Conservation (phyloP, 37 sponge, comb jelly and placozoan genomes). For the Agelas oroides region DNA sequence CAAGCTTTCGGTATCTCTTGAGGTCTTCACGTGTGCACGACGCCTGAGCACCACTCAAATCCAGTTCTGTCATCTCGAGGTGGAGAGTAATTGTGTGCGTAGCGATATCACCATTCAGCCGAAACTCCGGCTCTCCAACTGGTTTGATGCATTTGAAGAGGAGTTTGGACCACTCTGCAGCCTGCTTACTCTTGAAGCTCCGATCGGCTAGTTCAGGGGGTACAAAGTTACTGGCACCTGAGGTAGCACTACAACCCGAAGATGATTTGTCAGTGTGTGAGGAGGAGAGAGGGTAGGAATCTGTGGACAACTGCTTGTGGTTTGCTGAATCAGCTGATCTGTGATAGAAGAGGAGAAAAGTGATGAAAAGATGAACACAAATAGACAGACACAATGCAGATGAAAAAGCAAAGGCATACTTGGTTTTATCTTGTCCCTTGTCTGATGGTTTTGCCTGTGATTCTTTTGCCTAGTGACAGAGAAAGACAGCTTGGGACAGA, state of each 20-base stretch:
- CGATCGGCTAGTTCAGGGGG: neutral
- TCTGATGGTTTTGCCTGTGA: too few relatives aligned
- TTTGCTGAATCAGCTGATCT: neutral
- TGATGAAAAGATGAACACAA: neutral
- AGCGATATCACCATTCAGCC: constrained; percentile 63
- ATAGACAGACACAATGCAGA: too few relatives aligned
- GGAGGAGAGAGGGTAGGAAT: neutral
- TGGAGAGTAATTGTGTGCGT: constrained; percentile 70
- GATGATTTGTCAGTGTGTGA: too few relatives aligned
- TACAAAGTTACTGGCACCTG: neutral
- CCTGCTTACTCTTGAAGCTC: constrained; percentile 23
- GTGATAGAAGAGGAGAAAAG: neutral
- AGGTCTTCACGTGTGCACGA: neutral
- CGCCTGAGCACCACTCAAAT: constrained; percentile 34
- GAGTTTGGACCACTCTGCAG: constrained; percentile 53
- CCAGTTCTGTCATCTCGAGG: constrained; percentile 70
- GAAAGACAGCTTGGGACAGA: neutral
- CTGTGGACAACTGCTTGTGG: neutral
- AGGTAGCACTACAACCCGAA: neutral
- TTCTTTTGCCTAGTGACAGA: too few relatives aligned
- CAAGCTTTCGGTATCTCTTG: constrained; percentile 45
- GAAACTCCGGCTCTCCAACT: constrained; percentile 72
- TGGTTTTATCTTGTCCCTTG: too few relatives aligned
- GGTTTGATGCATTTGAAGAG: constrained; percentile 76
- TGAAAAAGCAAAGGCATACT: too few relatives aligned